Evolutionary conservation across 1,140 invertebrate genomes (phyloP).

Genomic region (Bathynomus jamesi): DNA sequence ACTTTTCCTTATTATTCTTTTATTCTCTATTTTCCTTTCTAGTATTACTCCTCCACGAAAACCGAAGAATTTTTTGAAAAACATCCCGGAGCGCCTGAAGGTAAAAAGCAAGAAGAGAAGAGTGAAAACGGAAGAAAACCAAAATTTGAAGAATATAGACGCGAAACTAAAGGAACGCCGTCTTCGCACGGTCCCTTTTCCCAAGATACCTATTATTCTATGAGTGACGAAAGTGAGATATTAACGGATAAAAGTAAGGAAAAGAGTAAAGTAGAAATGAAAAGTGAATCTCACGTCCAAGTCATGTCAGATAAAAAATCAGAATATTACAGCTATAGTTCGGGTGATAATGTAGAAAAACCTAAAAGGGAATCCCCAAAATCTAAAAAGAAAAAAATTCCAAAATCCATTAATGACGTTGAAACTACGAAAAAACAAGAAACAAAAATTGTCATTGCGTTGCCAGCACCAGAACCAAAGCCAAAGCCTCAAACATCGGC

Average conservation of each 20-base stretch:
- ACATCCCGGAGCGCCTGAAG: conserved; percentile 16
- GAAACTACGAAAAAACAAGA: neutral
- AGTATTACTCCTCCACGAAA: neutral
- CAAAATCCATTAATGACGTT: neutral
- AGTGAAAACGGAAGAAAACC: too few relatives aligned
- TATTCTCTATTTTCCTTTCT: neutral
- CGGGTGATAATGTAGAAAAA: neutral
- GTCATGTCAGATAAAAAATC: conserved; percentile 35
- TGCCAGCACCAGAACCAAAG: neutral
- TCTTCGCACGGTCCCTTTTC: conserved; percentile 25
- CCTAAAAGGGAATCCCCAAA: neutral
- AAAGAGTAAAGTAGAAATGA: conserved; percentile 29
- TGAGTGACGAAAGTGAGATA: conserved; percentile 33
- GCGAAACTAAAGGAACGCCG: conserved; percentile 19
- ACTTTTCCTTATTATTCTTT: neutral
- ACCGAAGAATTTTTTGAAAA: conserved; percentile 16
- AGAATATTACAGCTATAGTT: conserved; percentile 8
- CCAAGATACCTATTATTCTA: conserved; percentile 33
- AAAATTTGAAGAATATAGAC: conserved; percentile 26
- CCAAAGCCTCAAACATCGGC: neutral
- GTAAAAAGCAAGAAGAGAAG: conserved; percentile 13
- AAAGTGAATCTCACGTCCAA: conserved; percentile 30
- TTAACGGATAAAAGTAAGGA: conserved; percentile 19
- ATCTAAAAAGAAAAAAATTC: neutral
- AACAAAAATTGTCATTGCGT: neutral